phyloP scores from a whole-genome alignment of 2,113 vertebrate genomes.

The Equus przewalskii region DNA sequence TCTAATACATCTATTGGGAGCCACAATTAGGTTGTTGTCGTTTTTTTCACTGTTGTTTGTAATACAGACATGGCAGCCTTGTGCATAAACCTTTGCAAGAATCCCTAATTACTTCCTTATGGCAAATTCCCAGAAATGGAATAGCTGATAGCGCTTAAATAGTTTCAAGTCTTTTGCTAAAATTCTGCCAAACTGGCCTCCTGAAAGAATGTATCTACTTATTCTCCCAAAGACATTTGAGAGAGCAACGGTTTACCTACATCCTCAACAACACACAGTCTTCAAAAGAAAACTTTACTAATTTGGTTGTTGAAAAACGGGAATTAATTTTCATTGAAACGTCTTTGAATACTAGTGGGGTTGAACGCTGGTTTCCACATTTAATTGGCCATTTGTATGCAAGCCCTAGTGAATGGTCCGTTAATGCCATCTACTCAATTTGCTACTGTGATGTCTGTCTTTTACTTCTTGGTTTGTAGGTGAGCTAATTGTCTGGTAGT shows the following conservation, averaged over 20 bases:
- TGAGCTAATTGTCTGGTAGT: conserved; percentile 42
- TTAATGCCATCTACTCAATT: not conserved
- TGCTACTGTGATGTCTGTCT: not conserved
- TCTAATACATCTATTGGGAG: not conserved
- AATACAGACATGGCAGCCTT: not conserved
- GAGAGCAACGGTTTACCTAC: not conserved
- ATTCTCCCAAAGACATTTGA: not conserved
- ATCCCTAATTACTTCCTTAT: not conserved
- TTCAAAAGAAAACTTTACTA: conserved; percentile 39
- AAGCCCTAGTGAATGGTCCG: not conserved
- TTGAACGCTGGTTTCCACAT: not conserved
- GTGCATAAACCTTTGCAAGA: not conserved
- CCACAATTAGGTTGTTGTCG: conserved; percentile 3
- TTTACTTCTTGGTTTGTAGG: not conserved
- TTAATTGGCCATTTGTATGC: not conserved
- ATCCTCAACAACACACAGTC: not conserved
- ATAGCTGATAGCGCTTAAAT: not conserved
- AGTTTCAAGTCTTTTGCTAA: conserved; percentile 50
- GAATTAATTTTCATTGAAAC: conserved; percentile 10
- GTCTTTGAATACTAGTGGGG: not conserved
- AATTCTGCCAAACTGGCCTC: not conserved
- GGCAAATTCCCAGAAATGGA: conserved; percentile 36
- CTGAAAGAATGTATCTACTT: not conserved
- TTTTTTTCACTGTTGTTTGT: not conserved
- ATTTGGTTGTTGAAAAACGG: conserved; percentile 2